phyloP scores from a whole-genome alignment of 2,113 vertebrate species.

The Nothocercus nigrocapillus region DNA sequence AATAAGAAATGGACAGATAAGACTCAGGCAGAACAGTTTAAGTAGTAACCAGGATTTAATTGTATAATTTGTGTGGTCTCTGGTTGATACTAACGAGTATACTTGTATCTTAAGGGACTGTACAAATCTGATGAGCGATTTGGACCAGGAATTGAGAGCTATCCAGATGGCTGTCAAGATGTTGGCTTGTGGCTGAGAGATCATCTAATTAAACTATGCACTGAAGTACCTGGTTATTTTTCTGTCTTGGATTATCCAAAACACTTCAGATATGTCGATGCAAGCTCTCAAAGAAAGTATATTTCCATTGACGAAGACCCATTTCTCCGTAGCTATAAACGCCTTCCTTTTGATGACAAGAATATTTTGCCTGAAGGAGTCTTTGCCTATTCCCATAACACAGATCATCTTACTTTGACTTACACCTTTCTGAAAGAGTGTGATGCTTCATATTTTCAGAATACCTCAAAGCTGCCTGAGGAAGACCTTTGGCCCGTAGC shows the following conservation, averaged over 20 bases:
- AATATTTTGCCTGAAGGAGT: slow-evolving; percentile 75
- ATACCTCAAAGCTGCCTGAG: background rate
- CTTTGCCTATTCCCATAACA: slow-evolving; percentile 79
- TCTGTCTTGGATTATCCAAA: slow-evolving; percentile 75
- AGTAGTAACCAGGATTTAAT: background rate
- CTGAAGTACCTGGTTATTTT: slow-evolving; percentile 62
- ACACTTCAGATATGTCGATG: slow-evolving; percentile 22
- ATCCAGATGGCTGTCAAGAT: slow-evolving; percentile 80
- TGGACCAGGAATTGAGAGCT: slow-evolving; percentile 84
- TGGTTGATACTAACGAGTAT: background rate
- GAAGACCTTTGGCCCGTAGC: slow-evolving; percentile 39
- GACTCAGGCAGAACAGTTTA: background rate
- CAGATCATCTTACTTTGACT: slow-evolving; percentile 82
- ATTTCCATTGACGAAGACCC: slow-evolving; percentile 48
- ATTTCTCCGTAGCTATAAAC: slow-evolving; percentile 52
- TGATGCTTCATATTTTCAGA: slow-evolving; percentile 75
- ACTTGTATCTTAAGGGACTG: slow-evolving; percentile 80
- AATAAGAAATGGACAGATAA: background rate
- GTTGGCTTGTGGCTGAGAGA: slow-evolving; percentile 85
- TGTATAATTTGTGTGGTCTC: background rate
- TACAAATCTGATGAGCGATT: slow-evolving; percentile 82
- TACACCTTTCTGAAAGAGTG: slow-evolving; percentile 72
- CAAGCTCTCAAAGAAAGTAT: background rate
- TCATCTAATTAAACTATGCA: slow-evolving; percentile 81
- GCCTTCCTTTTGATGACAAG: slow-evolving; percentile 70